phyloP scores from a whole-genome alignment of 2,113 vertebrate genomes.

The Lycocorax pyrrhopterus region DNA sequence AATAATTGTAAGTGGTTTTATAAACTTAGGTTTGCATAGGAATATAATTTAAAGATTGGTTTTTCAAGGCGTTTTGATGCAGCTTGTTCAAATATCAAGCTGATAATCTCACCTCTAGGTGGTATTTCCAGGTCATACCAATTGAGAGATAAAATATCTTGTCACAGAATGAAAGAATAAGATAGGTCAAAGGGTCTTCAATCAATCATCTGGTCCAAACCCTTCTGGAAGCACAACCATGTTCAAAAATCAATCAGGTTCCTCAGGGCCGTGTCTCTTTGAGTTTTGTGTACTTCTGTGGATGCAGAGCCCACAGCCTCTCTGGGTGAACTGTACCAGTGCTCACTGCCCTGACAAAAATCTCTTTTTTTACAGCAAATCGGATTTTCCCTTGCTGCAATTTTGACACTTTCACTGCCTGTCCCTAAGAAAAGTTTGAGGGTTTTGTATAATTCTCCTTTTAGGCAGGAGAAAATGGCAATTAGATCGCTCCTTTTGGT shows the following conservation, averaged over 20 bases:
- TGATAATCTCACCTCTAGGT: background rate
- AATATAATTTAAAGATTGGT: background rate
- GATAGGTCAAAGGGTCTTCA: background rate
- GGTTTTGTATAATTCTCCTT: background rate
- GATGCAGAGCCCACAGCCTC: background rate
- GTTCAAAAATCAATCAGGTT: background rate
- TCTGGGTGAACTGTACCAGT: background rate
- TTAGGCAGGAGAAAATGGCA: background rate
- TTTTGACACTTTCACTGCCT: background rate
- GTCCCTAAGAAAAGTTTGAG: background rate
- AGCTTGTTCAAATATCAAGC: background rate
- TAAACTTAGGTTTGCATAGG: background rate
- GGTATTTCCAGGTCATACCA: background rate
- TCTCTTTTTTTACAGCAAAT: background rate
- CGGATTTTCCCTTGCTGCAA: background rate
- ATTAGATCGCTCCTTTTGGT: background rate
- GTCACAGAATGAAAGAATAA: background rate
- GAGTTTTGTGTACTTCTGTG: background rate
- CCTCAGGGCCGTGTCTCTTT: background rate
- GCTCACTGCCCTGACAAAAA: background rate
- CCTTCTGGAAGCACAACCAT: background rate
- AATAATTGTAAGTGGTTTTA: background rate
- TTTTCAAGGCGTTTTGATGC: background rate
- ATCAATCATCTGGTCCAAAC: background rate
- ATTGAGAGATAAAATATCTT: background rate